A percentile compares a stretch with the other conserved stretches of the same genome.
Evolutionary conservation across 2,888 invertebrate genomes (phyloP).

Genomic region (Drosophila meridionalis): DNA sequence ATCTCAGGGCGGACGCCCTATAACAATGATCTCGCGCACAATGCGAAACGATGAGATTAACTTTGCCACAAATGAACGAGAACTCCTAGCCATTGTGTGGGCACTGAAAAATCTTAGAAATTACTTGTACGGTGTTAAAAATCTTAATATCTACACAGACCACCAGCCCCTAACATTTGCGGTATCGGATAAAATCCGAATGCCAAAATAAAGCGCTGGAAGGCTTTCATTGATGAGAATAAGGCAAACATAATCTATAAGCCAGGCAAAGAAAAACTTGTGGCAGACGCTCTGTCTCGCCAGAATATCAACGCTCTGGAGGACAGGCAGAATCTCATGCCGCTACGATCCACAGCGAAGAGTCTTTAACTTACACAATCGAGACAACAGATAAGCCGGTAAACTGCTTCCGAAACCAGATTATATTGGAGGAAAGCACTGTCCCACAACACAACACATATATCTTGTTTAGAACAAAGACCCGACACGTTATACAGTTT

Average conservation of each 20-base stretch:
- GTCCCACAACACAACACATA: no score
- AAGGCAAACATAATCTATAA: neutral
- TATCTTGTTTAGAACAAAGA: no score
- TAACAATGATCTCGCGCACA: neutral
- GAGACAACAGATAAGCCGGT: neutral
- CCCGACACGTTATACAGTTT: no score
- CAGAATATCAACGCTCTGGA: neutral
- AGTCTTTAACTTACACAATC: neutral
- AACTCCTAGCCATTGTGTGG: neutral
- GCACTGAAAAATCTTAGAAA: neutral
- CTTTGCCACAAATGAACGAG: neutral
- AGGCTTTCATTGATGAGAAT: neutral
- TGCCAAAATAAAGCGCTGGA: no score
- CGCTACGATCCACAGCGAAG: neutral
- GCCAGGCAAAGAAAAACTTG: neutral
- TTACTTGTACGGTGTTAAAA: neutral
- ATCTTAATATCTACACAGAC: neutral
- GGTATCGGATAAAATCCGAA: no score
- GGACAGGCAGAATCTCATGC: neutral
- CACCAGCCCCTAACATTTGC: neutral
- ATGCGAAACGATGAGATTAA: neutral
- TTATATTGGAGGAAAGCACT: neutral
- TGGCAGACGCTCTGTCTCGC: neutral
- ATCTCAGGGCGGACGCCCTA: neutral
- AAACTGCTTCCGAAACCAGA: neutral